phyloP scores from a whole-genome alignment of 2,797 vertebrate species.

The Perodicticus potto region DNA sequence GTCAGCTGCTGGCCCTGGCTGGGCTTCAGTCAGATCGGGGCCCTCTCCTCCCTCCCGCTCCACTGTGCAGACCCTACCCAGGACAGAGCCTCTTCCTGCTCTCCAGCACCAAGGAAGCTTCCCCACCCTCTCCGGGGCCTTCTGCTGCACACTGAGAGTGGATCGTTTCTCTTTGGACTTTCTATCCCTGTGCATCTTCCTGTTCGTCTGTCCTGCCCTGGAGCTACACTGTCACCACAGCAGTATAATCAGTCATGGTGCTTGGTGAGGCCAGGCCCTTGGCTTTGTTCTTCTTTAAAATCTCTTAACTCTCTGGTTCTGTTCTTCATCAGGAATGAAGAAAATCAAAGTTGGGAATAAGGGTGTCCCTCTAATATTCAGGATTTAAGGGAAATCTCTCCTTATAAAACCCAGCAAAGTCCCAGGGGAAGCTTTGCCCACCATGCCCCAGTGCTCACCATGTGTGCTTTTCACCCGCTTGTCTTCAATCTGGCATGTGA shows the following conservation, averaged over 20 bases:
- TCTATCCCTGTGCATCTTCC: no score
- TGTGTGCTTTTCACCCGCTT: fast-evolving
- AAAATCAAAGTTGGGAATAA: background rate
- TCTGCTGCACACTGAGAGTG: background rate
- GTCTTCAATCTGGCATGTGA: fast-evolving
- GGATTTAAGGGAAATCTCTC: background rate
- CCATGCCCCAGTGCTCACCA: fast-evolving
- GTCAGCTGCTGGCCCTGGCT: background rate
- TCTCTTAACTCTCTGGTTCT: background rate
- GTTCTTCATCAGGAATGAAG: background rate
- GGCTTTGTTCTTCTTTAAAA: no score
- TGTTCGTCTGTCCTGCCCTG: no score
- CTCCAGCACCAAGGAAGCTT: background rate
- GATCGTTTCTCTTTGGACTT: background rate
- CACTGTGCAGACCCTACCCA: background rate
- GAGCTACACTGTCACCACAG: no score
- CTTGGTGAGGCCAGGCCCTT: no score
- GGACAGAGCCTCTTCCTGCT: background rate
- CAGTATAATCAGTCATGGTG: no score
- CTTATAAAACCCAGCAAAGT: background rate
- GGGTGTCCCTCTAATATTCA: background rate
- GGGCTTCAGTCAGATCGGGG: background rate
- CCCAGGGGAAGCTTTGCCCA: background rate
- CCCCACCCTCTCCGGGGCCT: background rate
- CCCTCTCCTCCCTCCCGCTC: background rate